Base-by-base conservation (phyloP, 1,140 invertebrate species). In the Leguminivora glycinivorella region DNA sequence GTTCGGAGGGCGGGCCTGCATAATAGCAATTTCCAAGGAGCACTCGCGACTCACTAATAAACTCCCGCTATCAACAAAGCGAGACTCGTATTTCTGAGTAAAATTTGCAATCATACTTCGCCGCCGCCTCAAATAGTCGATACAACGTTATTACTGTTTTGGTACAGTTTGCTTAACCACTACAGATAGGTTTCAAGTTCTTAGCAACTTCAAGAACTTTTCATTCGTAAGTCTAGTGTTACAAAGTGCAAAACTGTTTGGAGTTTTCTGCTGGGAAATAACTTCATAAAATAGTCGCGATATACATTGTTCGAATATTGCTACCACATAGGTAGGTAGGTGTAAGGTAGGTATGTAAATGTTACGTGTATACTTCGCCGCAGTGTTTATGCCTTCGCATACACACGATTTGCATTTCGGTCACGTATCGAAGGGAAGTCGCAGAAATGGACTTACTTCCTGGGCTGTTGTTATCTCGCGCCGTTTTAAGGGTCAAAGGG, bases 31-130 rank as follows among this genome's bases (percentile, higher is more conserved):
- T 77, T 77, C 76, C 81, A 74, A 67, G 79, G 76, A 77, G 78
- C 73, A 78, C 78, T 77, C 70, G 67, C 74, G 72, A 71, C 72
- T 73, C 71, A 78, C 75, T 76, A 78, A 80, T 79, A 80, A 82
- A 78, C 47, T 71, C 69, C 29, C 69, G 70, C 81, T 66, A 79
- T 80, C 81, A 83, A 78, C 77, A 83, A 76, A 76, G 70, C 58
- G 25, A 75, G 73, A 75, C 70, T 83, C 74, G 74, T 75, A 79
- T 79, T 83, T 82, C 78, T 74, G 73, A 84, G 78, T 84, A 81
- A 77, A 85, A 83, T 82, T 81, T 75, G 76, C 79, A 80, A 86
- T 85, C 72, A 80, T 80, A 81, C 75, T 80, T 78, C 75, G 72
- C 72, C 70, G 72, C 72, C 70, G 73, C 72, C 29, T 56, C 71